A percentile compares a stretch with the other conserved stretches of the same genome.
Conservation (phyloP, 1,140 invertebrate genomes). For the Camponotus vicinus region DNA sequence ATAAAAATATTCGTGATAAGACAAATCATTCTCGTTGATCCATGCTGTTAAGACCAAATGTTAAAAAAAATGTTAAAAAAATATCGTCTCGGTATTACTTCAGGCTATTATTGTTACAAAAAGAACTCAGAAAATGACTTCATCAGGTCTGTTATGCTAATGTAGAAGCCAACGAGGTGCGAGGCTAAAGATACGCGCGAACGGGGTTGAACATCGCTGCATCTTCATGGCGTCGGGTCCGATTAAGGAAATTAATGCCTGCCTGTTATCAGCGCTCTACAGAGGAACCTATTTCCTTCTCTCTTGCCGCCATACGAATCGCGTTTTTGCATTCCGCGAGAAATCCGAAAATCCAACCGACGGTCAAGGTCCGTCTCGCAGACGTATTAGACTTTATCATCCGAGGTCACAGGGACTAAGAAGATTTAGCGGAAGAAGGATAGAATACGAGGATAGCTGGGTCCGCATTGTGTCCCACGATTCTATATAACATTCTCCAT, state of each 20-base stretch:
- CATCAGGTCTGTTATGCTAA: constrained; percentile 60
- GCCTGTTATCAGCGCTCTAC: constrained; percentile 66
- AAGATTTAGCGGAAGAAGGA: constrained; percentile 63
- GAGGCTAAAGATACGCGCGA: constrained; percentile 35
- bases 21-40: constrained; percentile 32
- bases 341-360: constrained; percentile 66
- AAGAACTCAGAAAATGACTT: constrained; percentile 47
- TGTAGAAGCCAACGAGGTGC: constrained; percentile 4
- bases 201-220: constrained; percentile 40
- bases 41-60: constrained; percentile 15
- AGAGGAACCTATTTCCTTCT: constrained; percentile 11
- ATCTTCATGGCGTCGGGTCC: constrained; percentile 37
- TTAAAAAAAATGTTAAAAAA: background rate
- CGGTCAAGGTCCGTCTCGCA: constrained; percentile 69
- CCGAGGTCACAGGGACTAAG: constrained; percentile 65
- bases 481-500: constrained; percentile 16
- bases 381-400: constrained; percentile 68
- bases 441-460: background rate
- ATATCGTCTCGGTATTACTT: background rate
- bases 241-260: constrained; percentile 71
- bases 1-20: constrained; percentile 4
- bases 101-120: constrained; percentile 28
- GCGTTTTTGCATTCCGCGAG: constrained; percentile 64
- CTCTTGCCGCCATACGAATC: constrained; percentile 9
- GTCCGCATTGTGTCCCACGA: constrained; percentile 50